Percentiles rank a stretch among this genome's conserved stretches.
Evolutionary conservation across 2,888 invertebrate species (phyloP).

Genomic region (Lithophane semibrunnea): DNA sequence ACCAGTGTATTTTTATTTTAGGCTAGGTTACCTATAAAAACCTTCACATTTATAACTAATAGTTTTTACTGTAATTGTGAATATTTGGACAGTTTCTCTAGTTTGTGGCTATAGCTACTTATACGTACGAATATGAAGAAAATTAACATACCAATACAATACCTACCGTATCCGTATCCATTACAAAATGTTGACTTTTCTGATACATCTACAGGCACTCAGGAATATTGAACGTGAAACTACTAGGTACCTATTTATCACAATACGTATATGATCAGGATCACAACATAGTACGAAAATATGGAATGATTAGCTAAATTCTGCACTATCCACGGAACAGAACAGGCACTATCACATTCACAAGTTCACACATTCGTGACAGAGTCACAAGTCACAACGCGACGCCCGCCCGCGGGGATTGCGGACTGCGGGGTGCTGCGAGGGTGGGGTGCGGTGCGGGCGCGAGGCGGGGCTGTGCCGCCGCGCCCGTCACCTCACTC

Average conservation of each 20-base stretch:
- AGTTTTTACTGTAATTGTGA: background rate
- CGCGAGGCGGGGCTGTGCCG: background rate
- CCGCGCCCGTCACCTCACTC: background rate
- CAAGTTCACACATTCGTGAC: too few relatives aligned
- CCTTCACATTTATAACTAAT: background rate
- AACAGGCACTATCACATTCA: too few relatives aligned
- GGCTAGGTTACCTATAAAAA: background rate
- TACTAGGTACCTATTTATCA: background rate
- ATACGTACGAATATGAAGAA: constrained; percentile 2
- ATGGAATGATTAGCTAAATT: background rate
- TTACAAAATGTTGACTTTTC: constrained; percentile 2
- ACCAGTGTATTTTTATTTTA: background rate
- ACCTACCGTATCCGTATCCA: constrained; percentile 3
- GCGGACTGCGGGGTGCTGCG: too few relatives aligned
- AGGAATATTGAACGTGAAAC: background rate
- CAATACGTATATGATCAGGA: too few relatives aligned
- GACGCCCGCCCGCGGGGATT: background rate
- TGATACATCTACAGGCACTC: background rate
- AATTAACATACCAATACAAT: background rate
- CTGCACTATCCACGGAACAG: background rate
- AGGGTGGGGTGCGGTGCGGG: background rate
- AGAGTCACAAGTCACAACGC: too few relatives aligned
- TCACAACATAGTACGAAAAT: background rate
- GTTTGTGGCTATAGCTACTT: background rate
- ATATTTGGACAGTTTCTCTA: background rate